Evolutionary conservation across 2,797 vertebrate genomes (phyloP), one percentile per base, ranked within the genome.

Genomic region (Cynodonichthys magdalenae): DNA sequence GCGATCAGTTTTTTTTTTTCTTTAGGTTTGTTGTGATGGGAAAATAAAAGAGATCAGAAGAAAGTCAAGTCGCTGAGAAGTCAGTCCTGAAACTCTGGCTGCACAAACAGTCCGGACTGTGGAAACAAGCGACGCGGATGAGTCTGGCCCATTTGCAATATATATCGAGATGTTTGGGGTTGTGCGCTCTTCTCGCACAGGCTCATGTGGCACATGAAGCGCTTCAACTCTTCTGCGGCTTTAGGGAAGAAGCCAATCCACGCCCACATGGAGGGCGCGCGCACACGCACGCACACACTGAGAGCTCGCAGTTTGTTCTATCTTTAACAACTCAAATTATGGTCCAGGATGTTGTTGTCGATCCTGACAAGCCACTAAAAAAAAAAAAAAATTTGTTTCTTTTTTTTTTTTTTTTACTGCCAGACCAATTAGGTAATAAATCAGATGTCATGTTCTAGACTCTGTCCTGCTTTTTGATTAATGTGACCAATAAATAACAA

Each of bases 221-320:
- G 77, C 77, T 63, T 34, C 71, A 52, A 10, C 31, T 8, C 60
- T 27, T 63, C 60, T 27, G 20, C 17, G 29, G 74, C 71, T 69
- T 67, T 57, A 70, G 77, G 74, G 68, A 73, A 84, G 59, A 56
- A 83, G 55, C 79, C 64, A 75, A 49, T 71, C 85, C 89, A 89
- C 89, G 81, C 90, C 88, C 89, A 87, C 79, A 55, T 17, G n/a
- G 45, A 53, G 53, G 62, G 9, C 39, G 46, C 54, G 52, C 29
- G 46, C 59, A 47, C 59, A 45, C 53, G 15, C 42, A 36, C 45
- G 42, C 47, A 36, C 48, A 46, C 57, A 59, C 53, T 8, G 29
- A 5, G 31, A 36, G 18, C 27, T 45, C 4, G 15, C 51, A 54
- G 60, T 29, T 34, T 20, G 19, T 53, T 42, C 36, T 50, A 34